phyloP scores from a whole-genome alignment of 2,113 vertebrate genomes.

The Myrmecobius fasciatus region DNA sequence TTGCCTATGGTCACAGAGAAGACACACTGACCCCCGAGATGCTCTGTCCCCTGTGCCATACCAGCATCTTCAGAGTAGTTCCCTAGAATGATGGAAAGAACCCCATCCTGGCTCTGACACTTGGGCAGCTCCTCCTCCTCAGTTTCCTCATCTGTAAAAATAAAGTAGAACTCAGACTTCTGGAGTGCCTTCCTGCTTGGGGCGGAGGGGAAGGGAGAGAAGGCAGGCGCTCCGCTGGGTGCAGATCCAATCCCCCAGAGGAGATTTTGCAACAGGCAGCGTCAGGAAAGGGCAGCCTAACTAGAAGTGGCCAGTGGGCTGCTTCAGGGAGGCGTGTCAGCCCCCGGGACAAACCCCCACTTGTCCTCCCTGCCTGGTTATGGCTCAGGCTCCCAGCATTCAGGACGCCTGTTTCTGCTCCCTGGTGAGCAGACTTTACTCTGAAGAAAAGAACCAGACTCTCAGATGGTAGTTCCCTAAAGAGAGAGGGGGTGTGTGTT shows the following conservation, averaged over 20 bases:
- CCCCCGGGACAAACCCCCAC: too few relatives aligned
- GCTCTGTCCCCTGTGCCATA: not conserved
- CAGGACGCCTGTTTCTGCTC: not conserved
- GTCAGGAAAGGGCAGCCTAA: accelerated
- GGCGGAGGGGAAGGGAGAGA: not conserved
- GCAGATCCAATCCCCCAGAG: not conserved
- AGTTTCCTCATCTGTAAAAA: not conserved
- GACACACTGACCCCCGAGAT: not conserved
- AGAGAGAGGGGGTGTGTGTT: not conserved
- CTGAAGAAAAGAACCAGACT: not conserved
- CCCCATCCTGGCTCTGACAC: not conserved
- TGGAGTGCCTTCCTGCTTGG: not conserved
- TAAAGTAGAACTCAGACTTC: not conserved
- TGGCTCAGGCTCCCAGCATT: not conserved
- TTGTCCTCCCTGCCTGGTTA: not conserved
- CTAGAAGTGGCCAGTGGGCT: not conserved
- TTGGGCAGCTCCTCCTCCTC: not conserved
- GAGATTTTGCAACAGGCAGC: not conserved
- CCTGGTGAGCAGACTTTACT: not conserved
- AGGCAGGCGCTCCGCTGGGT: not conserved
- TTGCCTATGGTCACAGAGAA: not conserved
- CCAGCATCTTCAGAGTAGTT: not conserved
- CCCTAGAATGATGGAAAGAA: too few relatives aligned
- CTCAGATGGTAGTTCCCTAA: not conserved
- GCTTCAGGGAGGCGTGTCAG: not conserved